Evolutionary conservation across 2,888 invertebrate genomes (phyloP).

Genomic region (Criorhina ranunculi): DNA sequence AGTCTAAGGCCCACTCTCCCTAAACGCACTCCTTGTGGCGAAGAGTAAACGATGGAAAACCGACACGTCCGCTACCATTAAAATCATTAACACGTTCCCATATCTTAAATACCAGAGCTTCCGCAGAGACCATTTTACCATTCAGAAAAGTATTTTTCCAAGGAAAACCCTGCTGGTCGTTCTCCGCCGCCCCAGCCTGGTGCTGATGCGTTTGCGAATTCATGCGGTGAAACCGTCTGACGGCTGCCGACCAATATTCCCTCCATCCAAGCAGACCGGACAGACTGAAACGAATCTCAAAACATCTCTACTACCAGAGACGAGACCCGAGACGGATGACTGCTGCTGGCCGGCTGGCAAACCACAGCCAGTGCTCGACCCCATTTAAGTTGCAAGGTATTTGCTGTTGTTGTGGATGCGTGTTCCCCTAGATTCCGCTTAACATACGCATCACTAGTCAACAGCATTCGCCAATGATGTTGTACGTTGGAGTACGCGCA

Average conservation of each 20-base stretch:
- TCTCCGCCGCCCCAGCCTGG: not conserved
- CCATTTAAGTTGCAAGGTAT: conserved; percentile 63
- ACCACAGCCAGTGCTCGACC: conserved; percentile 56
- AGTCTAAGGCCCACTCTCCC: not conserved
- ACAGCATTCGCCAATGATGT: conserved; percentile 66
- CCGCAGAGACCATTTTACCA: conserved; percentile 70
- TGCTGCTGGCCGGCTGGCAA: conserved; percentile 25
- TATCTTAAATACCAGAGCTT: conserved; percentile 78
- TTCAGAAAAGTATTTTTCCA: conserved; percentile 77
- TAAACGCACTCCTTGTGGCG: conserved; percentile 4
- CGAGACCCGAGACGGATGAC: conserved; percentile 23
- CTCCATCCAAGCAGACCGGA: conserved; percentile 23
- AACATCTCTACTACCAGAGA: conserved; percentile 42
- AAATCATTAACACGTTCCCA: conserved; percentile 80
- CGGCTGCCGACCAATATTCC: conserved; percentile 69
- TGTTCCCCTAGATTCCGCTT: conserved; percentile 70
- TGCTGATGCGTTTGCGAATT: conserved; percentile 64
- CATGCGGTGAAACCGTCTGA: conserved; percentile 71
- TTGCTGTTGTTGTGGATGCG: conserved; percentile 63
- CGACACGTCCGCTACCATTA: conserved; percentile 78
- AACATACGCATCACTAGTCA: conserved; percentile 73
- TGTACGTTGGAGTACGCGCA: conserved; percentile 49
- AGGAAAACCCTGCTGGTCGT: conserved; percentile 67
- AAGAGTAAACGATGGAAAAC: conserved; percentile 48
- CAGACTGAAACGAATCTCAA: conserved; percentile 56